Percentiles rank a stretch among this genome's conserved stretches.
Evolutionary conservation across 2,888 invertebrate genomes (phyloP).

Genomic region (Apamea anceps): DNA sequence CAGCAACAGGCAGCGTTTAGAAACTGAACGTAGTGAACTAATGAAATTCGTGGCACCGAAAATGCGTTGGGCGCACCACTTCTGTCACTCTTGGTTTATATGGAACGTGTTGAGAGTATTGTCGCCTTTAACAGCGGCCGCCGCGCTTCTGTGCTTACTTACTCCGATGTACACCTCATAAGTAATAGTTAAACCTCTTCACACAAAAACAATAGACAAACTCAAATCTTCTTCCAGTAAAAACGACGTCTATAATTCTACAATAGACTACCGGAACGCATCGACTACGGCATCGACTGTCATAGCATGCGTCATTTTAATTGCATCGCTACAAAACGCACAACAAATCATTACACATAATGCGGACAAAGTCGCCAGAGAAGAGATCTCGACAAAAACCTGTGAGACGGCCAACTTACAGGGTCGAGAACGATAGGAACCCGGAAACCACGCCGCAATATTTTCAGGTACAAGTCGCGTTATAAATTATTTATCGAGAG

Average conservation of each 20-base stretch:
- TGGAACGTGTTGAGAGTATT: not conserved
- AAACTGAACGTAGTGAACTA: not conserved
- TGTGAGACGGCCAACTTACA: conserved; percentile 68
- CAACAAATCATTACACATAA: conserved; percentile 66
- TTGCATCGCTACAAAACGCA: conserved; percentile 51
- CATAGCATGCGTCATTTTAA: conserved; percentile 54
- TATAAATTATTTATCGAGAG: conserved; percentile 66
- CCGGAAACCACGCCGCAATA: conserved; percentile 82
- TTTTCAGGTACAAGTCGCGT: conserved; percentile 80
- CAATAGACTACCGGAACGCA: conserved; percentile 16
- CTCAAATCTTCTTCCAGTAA: conserved; percentile 1
- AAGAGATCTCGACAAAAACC: conserved; percentile 71
- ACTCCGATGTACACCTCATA: not conserved
- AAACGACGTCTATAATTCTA: not conserved
- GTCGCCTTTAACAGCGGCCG: not conserved
- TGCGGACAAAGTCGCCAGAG: conserved; percentile 75
- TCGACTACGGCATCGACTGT: conserved; percentile 29
- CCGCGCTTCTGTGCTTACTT: not conserved
- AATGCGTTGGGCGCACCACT: not conserved
- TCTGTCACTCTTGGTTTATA: not conserved
- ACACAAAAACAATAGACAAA: conserved; percentile 25
- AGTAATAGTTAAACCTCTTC: conserved; percentile 18
- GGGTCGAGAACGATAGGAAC: conserved; percentile 75
- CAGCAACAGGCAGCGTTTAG: not conserved
- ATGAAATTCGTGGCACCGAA: not conserved